These are phyloP conservation scores for Sabatieria punctata DNA, from an alignment of 2,888 invertebrate genomes.

Conservation along the genomic window DNA sequence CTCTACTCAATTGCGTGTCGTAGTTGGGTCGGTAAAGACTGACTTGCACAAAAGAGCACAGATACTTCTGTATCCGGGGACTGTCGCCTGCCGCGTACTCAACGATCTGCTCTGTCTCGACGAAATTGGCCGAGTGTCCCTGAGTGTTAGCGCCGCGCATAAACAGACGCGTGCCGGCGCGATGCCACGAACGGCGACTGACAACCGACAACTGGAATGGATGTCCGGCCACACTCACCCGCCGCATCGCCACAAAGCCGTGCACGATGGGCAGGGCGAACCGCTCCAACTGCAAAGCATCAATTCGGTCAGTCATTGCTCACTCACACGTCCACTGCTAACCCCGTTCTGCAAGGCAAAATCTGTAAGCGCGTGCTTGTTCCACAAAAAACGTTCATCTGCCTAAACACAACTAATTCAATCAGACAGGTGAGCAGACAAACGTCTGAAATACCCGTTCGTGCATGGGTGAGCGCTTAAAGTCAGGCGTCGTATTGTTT, in stretches of 20 bases:
- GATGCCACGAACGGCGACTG: slow-evolving; percentile 62
- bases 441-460: too few species aligned
- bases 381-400: slow-evolving; percentile 84
- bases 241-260: slow-evolving; percentile 65
- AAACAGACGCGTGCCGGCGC: slow-evolving; percentile 72
- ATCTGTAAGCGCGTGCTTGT: slow-evolving; percentile 57
- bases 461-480: slow-evolving; percentile 45
- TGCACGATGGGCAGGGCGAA: slow-evolving; percentile 71
- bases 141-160: slow-evolving; percentile 66
- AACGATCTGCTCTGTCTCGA: slow-evolving; percentile 73
- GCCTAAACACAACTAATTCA: slow-evolving; percentile 36
- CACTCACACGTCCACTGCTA: slow-evolving; percentile 1
- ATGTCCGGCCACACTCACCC: slow-evolving; percentile 59
- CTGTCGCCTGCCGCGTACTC: slow-evolving; percentile 33
- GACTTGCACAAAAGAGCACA: slow-evolving; percentile 71
- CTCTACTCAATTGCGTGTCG: too few species aligned
- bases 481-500: slow-evolving; percentile 57
- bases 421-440: too few species aligned
- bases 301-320: not conserved
- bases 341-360: slow-evolving; percentile 54
- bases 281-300: slow-evolving; percentile 17
- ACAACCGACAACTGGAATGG: slow-evolving; percentile 69
- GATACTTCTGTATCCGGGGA: too few species aligned
- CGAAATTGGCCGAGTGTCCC: slow-evolving; percentile 89
- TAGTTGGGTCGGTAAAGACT: too few species aligned